phyloP scores from a whole-genome alignment of 2,797 vertebrate genomes.

The Pterois miles region DNA sequence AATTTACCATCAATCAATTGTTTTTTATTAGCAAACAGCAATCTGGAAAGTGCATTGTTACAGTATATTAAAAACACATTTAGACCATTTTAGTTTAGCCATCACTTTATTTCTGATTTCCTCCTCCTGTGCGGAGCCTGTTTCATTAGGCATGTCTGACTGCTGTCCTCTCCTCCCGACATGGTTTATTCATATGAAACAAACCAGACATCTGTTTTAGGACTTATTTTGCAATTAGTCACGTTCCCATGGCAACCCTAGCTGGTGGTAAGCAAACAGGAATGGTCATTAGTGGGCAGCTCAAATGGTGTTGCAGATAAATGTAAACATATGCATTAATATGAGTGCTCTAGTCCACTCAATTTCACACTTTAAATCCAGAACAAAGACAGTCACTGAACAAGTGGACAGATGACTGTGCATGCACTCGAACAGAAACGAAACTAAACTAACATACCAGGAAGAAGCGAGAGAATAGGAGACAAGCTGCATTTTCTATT shows the following conservation, averaged over 20 bases:
- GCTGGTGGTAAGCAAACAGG: constrained; percentile 1
- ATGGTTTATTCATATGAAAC: constrained; percentile 41
- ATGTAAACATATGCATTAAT: neutral
- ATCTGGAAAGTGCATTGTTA: too few species aligned
- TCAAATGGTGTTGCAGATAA: constrained; percentile 9
- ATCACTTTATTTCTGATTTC: neutral
- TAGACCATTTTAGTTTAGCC: neutral
- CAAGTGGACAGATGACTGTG: neutral
- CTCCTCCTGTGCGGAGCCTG: neutral
- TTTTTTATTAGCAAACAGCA: neutral
- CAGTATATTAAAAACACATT: too few species aligned
- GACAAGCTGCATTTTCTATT: neutral
- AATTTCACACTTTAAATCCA: neutral
- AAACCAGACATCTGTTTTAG: constrained; percentile 36
- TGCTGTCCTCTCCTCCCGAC: constrained; percentile 1
- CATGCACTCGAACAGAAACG: neutral
- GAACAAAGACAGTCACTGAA: neutral
- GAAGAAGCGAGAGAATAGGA: neutral
- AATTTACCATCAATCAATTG: neutral
- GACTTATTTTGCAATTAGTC: constrained; percentile 39
- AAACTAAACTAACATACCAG: neutral
- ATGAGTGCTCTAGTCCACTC: neutral
- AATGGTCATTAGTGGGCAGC: constrained; percentile 25
- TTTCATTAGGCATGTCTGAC: neutral
- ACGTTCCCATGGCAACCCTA: constrained; percentile 46